Base-by-base conservation (phyloP, 1,140 invertebrate species). In the Tetragnatha versicolor region DNA sequence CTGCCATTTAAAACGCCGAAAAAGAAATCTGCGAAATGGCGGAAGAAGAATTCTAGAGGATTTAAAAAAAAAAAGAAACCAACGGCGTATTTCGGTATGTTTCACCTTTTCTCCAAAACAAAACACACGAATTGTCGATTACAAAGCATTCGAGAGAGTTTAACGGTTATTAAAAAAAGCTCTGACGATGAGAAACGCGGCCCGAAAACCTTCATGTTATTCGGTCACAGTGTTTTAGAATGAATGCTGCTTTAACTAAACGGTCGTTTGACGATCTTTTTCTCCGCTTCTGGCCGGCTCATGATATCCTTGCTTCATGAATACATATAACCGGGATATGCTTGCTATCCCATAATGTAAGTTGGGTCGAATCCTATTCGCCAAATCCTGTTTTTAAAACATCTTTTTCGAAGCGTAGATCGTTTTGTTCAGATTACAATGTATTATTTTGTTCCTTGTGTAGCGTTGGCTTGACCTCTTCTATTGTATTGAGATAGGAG, bases 221-320 rank as follows among this genome's bases (percentile, higher is more conserved):
- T 25, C 68, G 68, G 68, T 70, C 68, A 49, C 68, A 70, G 37
- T 70, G 45, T 51, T 51, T 53, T 33, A 55, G 68, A n/a, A 70
- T n/a, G 68, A 70, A 12, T 55, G 53, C n/a, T n/a, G n/a, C 68
- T 55, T 35, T n/a, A 70, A 33, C 55, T 70, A 39, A 70, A 70
- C n/a, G 31, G 10, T 37, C 47, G 29, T 22, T 55, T 53, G 47
- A 51, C 5, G 10, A 7, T 14, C 6, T 22, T n/a, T n/a, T 35
- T 6, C n/a, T 37, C 25, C n/a, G 49, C n/a, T 51, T 51, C 7
- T 51, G 9, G 1, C n/a, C 49, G 49, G 12, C 20, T n/a, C n/a
- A n/a, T n/a, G n/a, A n/a, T n/a, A n/a, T n/a, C n/a, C n/a, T n/a
- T n/a, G n/a, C n/a, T n/a, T n/a, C n/a, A n/a, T n/a, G n/a, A n/a